These are phyloP conservation scores for Dynastes hyllus DNA, from an alignment of 2,888 invertebrate species.

Conservation along the genomic window DNA sequence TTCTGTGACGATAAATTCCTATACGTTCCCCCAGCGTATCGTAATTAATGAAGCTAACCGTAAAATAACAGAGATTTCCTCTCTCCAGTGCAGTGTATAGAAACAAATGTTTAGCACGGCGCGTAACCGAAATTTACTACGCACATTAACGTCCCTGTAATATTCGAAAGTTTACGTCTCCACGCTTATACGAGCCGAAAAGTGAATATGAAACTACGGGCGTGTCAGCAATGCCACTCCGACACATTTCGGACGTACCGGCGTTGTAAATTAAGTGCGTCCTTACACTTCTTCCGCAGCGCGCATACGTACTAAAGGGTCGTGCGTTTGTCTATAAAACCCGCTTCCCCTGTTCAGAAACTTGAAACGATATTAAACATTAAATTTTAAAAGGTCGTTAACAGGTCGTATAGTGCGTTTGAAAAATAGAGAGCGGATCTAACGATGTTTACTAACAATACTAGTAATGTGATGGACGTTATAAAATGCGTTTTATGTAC, in stretches of 20 bases:
- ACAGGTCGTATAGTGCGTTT: conserved; percentile 13
- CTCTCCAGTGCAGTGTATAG: background rate
- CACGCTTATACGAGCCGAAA: conserved; percentile 31
- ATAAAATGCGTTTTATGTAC: conserved; percentile 18
- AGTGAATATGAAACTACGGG: conserved; percentile 12
- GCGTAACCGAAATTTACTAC: conserved; percentile 35
- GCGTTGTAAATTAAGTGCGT: conserved; percentile 11
- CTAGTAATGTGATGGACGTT: background rate
- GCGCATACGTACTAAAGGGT: background rate
- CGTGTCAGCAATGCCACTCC: conserved; percentile 13
- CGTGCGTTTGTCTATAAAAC: background rate
- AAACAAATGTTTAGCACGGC: conserved; percentile 18
- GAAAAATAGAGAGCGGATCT: conserved; percentile 1
- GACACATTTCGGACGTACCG: background rate
- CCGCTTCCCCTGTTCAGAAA: conserved; percentile 12
- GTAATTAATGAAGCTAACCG: conserved; percentile 39
- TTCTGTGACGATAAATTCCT: conserved; percentile 29
- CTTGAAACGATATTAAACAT: conserved; percentile 14
- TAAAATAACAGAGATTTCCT: conserved; percentile 41
- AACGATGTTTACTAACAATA: conserved; percentile 12
- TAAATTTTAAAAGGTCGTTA: conserved; percentile 30
- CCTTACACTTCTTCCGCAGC: background rate
- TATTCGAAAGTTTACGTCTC: conserved; percentile 36
- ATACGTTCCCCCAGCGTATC: conserved; percentile 12
- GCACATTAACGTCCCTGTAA: conserved; percentile 26